phyloP scores from a whole-genome alignment of 1,140 invertebrate species.

The Papilio polyxenes region DNA sequence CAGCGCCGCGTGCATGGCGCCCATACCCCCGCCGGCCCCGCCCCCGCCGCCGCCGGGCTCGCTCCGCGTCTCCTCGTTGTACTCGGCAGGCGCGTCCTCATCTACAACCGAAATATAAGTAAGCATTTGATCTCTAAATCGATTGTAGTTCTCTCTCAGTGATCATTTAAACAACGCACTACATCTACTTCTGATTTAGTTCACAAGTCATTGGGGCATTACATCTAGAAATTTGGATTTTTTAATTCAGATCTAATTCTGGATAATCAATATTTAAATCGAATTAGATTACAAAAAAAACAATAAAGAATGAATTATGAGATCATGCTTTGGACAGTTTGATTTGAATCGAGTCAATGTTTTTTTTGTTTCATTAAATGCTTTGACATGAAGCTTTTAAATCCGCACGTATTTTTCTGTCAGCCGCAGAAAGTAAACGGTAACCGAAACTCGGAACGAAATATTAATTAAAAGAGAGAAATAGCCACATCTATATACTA shows the following conservation, averaged over 20 bases:
- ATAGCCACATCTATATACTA: background rate
- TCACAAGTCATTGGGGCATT: background rate
- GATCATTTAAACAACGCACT: no score
- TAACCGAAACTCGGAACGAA: background rate
- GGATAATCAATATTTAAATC: background rate
- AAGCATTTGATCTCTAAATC: background rate
- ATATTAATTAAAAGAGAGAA: conserved; percentile 4
- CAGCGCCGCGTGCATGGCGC: conserved; percentile 80
- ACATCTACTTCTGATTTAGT: background rate
- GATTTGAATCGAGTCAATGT: background rate
- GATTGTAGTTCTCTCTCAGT: background rate
- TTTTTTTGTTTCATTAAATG: background rate
- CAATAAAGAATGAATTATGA: background rate
- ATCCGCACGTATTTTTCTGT: conserved; percentile 2
- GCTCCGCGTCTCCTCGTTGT: conserved; percentile 59
- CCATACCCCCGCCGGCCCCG: conserved; percentile 63
- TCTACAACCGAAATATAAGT: conserved; percentile 45
- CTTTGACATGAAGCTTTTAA: background rate
- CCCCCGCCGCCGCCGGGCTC: conserved; percentile 47
- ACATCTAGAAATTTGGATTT: background rate
- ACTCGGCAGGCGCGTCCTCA: conserved; percentile 63
- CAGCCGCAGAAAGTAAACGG: conserved; percentile 9
- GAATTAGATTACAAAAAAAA: background rate
- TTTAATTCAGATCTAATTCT: background rate
- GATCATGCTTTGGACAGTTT: background rate